Evolutionary conservation across 2,888 invertebrate species (phyloP).

Genomic region (Hirtodrosophila trivittata): DNA sequence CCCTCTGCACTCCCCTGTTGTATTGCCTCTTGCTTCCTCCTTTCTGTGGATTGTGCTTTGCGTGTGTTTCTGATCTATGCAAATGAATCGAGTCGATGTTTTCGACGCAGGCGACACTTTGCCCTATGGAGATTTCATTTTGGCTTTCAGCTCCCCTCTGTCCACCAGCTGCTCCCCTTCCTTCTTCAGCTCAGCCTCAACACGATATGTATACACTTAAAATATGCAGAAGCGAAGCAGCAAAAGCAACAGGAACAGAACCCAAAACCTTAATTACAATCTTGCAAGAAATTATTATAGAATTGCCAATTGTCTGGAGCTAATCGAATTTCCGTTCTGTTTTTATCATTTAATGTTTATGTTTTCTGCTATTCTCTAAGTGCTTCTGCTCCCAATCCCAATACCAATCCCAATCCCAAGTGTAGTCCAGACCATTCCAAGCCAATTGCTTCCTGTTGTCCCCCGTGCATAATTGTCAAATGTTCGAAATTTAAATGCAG

Average conservation of each 20-base stretch:
- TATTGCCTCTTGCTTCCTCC: background rate
- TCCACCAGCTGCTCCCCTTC: background rate
- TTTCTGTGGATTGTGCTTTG: background rate
- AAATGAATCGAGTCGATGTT: constrained; percentile 38
- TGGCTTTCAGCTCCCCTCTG: background rate
- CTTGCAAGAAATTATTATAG: constrained; percentile 24
- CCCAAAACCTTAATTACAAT: constrained; percentile 14
- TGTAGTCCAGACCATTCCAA: background rate
- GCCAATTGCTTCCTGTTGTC: constrained; percentile 52
- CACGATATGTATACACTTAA: constrained; percentile 30
- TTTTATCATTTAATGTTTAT: constrained; percentile 19
- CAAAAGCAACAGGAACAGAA: constrained; percentile 2
- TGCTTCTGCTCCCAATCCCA: constrained; percentile 22
- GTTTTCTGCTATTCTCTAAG: constrained; percentile 32
- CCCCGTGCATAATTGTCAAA: constrained; percentile 41
- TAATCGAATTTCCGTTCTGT: constrained; percentile 55
- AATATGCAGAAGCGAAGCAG: constrained; percentile 31
- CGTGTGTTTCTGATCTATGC: constrained; percentile 55
- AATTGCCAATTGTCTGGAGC: constrained; percentile 52
- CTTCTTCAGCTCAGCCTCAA: background rate
- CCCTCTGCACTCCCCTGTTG: background rate
- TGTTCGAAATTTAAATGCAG: constrained; percentile 36
- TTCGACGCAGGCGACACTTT: constrained; percentile 47
- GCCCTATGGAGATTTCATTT: constrained; percentile 53
- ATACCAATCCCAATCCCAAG: constrained; percentile 5